Evolutionary conservation across 2,888 invertebrate genomes (phyloP), one percentile per base, ranked within the genome.

Genomic region (Cordilura impudica): DNA sequence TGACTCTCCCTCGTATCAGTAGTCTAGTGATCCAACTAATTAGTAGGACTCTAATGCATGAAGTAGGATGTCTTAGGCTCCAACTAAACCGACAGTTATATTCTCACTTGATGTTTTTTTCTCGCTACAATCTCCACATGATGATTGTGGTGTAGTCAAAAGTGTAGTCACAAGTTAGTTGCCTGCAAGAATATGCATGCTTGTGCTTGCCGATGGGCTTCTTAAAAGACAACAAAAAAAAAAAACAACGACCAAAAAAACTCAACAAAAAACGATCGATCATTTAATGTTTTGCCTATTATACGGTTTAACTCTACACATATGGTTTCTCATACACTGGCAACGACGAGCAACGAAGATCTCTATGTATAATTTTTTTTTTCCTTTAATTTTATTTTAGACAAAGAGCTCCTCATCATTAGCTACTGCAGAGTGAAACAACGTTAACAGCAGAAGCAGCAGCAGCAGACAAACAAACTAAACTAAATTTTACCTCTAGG

Each of bases 241-340:
- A 51, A 21, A 65, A 10, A 47, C 23, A 8, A 39, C 19, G 14
- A 7, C 35, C 43, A 71, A 72, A n/a, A 45, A 16, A 12, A 39
- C 39, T 31, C 23, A 23, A 66, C 31, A 67, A 58, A 67, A 79
- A 71, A 39, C 63, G 67, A 79, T 79, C 79, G 71, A 75, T 79
- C 79, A 75, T 75, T 72, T 75, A 65, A 67, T 43, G 45, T 69
- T 75, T 75, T 71, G 71, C 54, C 74, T 71, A 74, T 29, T 74
- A 54, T 53, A 54, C 53, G 49, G 39, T 43, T 53, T 60, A 21
- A 58, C 54, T 47, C 26, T 12, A 49, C 75, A 69, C 75, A 75
- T 63, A 49, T 43, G 18, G 39, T 49, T 67, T 69, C 35, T 35
- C 54, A 66, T 14, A 35, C 60, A 53, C 45, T 67, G 16, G 35